phyloP scores from a whole-genome alignment of 1,140 invertebrate species.

The Cherax destructor region DNA sequence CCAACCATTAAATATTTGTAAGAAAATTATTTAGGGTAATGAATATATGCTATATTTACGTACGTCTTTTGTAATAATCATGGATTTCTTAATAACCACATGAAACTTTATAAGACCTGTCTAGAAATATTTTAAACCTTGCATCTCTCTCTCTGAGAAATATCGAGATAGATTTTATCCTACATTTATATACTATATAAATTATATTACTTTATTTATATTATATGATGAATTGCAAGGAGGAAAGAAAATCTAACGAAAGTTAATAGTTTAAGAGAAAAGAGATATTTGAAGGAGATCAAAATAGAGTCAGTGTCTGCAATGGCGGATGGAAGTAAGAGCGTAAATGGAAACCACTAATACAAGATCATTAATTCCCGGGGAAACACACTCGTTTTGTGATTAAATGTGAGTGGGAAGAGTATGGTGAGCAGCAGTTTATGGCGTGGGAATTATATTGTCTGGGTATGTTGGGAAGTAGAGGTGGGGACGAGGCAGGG shows the following conservation, averaged over 20 bases:
- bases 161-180: too few relatives aligned
- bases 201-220: not conserved
- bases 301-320: not conserved
- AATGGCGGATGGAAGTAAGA: slow-evolving; percentile 40
- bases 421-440: not conserved
- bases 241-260: not conserved
- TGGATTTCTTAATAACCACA: too few relatives aligned
- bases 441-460: too few relatives aligned
- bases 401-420: slow-evolving; percentile 37
- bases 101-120: too few relatives aligned
- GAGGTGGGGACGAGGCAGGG: not conserved
- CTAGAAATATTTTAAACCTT: not conserved
- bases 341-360: slow-evolving; percentile 32
- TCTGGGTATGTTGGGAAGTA: not conserved
- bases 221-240: too few relatives aligned
- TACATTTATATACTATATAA: too few relatives aligned
- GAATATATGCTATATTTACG: too few relatives aligned
- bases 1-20: too few relatives aligned
- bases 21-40: too few relatives aligned
- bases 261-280: not conserved
- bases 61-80: too few relatives aligned
- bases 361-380: not conserved
- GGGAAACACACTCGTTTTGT: not conserved
- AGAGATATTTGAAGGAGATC: not conserved
- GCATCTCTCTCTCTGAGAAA: not conserved